Evolutionary conservation across 1,140 invertebrate genomes (phyloP), one percentile per base, ranked within the genome.

Genomic region (Bombus sylvicola): DNA sequence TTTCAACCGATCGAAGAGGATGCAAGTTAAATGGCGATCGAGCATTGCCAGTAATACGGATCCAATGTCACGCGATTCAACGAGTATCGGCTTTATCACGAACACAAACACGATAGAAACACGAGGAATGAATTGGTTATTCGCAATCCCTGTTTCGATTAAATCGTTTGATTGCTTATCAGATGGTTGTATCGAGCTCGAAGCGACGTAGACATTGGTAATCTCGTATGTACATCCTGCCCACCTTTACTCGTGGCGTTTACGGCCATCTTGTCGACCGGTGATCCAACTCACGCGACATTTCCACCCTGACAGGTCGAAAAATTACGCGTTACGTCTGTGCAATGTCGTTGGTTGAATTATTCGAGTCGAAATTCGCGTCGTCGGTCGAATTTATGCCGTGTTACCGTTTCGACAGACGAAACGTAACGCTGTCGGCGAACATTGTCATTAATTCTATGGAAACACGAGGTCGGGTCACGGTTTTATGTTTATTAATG

Each of bases 401-500:
- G 68, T 5, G 76, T 72, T 80, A 72, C 28, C 25, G 31, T 80
- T 79, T 59, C 34, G 64, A 69, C 72, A 1, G 80, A n/a, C 34
- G n/a, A 80, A 72, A 79, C 13, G n/a, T 28, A 47, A 71, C 68
- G 31, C 22, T 18, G n/a, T 18, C 34, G 28, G 18, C 18, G 64
- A 25, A 41, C 22, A 53, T 53, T 69, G 13, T 81, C 68, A 57
- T 85, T 81, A 85, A 81, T 81, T 73, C 59, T 18, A 43, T 59
- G 64, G 66, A 59, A 59, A 71, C 57, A n/a, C 39, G 57, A 85
- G 69, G 75, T 74, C 83, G 72, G 76, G 72, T 86, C 77, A 31
- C 37, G 57, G 81, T 73, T 79, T 86, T 88, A 91, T 91, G 71
- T 91, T 87, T 85, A 86, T 69, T 83, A 88, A 87, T 85, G 81